Conservation (phyloP, 2,888 invertebrate genomes). For the Phengaris alcon region DNA sequence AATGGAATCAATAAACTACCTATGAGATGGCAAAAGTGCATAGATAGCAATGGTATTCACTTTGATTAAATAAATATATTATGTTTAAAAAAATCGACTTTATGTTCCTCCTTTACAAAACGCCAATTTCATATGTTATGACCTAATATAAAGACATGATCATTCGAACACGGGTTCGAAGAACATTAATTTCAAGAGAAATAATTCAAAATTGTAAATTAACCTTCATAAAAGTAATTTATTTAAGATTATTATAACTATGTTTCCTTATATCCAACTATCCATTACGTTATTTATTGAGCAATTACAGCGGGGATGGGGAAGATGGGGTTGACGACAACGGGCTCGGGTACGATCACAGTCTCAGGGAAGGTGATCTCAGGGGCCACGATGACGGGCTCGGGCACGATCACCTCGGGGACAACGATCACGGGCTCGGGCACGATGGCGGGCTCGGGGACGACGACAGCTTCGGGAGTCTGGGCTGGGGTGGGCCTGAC, state of each 20-base stretch:
- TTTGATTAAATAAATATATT: too few relatives aligned
- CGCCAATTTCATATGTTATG: too few relatives aligned
- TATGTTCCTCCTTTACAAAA: too few relatives aligned
- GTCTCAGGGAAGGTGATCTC: conserved; percentile 32
- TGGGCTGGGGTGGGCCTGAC: conserved; percentile 24
- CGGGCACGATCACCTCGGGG: conserved; percentile 26
- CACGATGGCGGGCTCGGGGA: conserved; percentile 33
- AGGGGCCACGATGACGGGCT: conserved; percentile 33
- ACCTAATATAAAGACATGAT: too few relatives aligned
- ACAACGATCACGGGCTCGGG: conserved; percentile 24
- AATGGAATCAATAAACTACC: too few relatives aligned
- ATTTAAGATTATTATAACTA: conserved; percentile 15
- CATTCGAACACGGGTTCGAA: too few relatives aligned
- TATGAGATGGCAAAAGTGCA: too few relatives aligned
- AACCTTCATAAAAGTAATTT: background rate
- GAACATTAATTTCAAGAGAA: background rate
- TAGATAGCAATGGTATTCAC: too few relatives aligned
- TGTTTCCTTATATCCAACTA: background rate
- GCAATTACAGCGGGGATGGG: conserved; percentile 43
- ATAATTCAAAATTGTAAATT: background rate
- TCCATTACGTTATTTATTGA: conserved; percentile 31
- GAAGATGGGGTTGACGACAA: conserved; percentile 31
- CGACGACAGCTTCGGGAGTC: conserved; percentile 33
- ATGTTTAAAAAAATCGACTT: too few relatives aligned
- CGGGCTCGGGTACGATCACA: conserved; percentile 30